phyloP scores from a whole-genome alignment of 1,140 invertebrate genomes.

The Bilobella aurantiaca region DNA sequence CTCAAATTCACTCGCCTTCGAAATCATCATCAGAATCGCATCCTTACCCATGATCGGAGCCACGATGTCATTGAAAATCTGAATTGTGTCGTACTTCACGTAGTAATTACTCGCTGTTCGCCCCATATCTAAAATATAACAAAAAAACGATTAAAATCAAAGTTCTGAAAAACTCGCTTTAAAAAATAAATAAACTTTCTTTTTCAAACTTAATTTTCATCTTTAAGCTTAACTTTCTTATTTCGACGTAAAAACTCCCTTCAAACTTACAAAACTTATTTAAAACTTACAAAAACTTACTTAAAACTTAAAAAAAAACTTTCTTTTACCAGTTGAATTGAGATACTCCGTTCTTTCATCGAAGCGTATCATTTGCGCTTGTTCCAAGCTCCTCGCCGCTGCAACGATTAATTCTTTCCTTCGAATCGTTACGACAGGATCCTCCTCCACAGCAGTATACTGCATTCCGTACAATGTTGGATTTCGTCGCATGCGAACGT shows the following conservation, averaged over 20 bases:
- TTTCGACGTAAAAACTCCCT: too few species aligned
- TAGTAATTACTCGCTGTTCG: constrained; percentile 95
- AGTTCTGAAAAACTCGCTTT: not conserved
- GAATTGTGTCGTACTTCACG: constrained; percentile 92
- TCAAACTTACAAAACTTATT: too few species aligned
- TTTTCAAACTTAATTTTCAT: too few species aligned
- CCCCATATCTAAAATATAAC: constrained; percentile 65
- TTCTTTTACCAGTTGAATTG: constrained; percentile 54
- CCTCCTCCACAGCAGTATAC: constrained; percentile 58
- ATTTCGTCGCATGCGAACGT: constrained; percentile 86
- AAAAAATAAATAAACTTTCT: not conserved
- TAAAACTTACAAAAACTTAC: too few species aligned
- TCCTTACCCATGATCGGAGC: constrained; percentile 74
- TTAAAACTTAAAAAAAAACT: too few species aligned
- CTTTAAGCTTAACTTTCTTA: too few species aligned
- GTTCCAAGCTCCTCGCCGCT: constrained; percentile 75
- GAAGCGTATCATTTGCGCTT: constrained; percentile 87
- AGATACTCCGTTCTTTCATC: constrained; percentile 72
- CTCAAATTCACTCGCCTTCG: constrained; percentile 84
- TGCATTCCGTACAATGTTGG: constrained; percentile 80
- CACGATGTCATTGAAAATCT: constrained; percentile 70
- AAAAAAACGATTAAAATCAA: constrained; percentile 24
- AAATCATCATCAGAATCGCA: constrained; percentile 82
- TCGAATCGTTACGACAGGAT: constrained; percentile 61
- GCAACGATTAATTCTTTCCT: constrained; percentile 63